Evolutionary conservation across 2,113 vertebrate species (phyloP), one percentile per base, ranked within the genome.

Genomic region (Varanus salvator): DNA sequence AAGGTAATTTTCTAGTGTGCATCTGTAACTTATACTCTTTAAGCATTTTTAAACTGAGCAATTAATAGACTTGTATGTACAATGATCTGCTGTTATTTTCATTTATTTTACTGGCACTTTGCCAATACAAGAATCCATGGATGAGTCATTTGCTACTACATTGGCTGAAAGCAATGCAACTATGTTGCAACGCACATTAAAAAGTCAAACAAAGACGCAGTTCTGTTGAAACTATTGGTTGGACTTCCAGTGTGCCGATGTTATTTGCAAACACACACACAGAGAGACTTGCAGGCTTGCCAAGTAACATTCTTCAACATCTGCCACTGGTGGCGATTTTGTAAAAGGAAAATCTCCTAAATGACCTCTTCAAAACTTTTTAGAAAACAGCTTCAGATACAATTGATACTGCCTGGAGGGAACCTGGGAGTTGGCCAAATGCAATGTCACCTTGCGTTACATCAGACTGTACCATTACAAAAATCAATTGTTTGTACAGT

Each of bases 361-460:
- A 29, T 90, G 86, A 91, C 92, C 89, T 92, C 75, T 71, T 80
- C 60, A 87, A 64, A 66, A 92, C 66, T 84, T 85, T 86, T 92
- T 50, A 72, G 54, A 87, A 92, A 92, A 64, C 89, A 93, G 89
- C 80, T 25, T 27, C 0, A 89, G 92, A 64, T 75, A 95, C 81
- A 92, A 96, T 29, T 95, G 90, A 88, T 91, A 78, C 15, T 94
- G 91, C 88, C 93, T 94, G 78, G 60, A 84, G 74, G 92, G 86
- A 88, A 90, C n/a, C 76, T 69, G 72, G 90, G 66, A 95, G 91
- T 95, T 94, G 96, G 93, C 84, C 48, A 85, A 95, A 92, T 85
- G 86, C 87, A 94, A 90, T 7, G 0, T 94, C 93, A 92, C 87
- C 86, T 95, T 90, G 85, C 86, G 86, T 95, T 91, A 87, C 88